Percentiles rank a stretch among this genome's conserved stretches.
Evolutionary conservation across 1,140 invertebrate genomes (phyloP).

Genomic region (Brachionus manjavacas): DNA sequence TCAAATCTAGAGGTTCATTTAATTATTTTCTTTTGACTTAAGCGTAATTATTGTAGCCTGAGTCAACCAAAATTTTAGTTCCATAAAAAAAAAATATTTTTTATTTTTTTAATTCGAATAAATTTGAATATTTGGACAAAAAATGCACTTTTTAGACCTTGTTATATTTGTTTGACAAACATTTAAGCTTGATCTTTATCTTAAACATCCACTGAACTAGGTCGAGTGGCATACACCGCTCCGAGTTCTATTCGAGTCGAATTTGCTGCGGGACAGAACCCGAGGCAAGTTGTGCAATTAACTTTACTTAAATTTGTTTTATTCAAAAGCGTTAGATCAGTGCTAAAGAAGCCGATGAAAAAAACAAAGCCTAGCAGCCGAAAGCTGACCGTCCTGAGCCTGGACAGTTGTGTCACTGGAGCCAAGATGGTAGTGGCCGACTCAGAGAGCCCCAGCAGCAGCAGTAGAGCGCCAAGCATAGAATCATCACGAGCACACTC

Average conservation of each 20-base stretch:
- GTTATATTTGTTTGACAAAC: not conserved
- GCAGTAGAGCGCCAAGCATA: slow-evolving; percentile 2
- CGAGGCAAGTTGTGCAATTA: not conserved
- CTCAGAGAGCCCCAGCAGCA: not conserved
- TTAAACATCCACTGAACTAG: not conserved
- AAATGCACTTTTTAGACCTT: not conserved
- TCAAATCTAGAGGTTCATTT: not conserved
- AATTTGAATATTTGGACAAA: not conserved
- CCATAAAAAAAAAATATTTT: not conserved
- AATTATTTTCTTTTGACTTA: not conserved
- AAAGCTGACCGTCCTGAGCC: not conserved
- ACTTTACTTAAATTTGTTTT: not conserved
- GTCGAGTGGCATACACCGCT: not conserved
- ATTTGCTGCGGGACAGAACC: not conserved
- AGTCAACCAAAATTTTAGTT: not conserved
- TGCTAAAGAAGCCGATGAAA: slow-evolving; percentile 17
- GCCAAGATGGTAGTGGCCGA: not conserved
- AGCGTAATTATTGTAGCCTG: not conserved
- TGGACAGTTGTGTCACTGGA: not conserved
- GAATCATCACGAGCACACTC: not conserved
- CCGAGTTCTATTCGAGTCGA: not conserved
- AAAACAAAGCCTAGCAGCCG: not conserved
- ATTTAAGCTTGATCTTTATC: not conserved
- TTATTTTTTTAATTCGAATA: not conserved
- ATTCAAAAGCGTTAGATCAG: not conserved